Percentiles rank a stretch among this genome's conserved stretches.
phyloP scores from a whole-genome alignment of 2,888 invertebrate genomes.

The Agrypnus murinus region DNA sequence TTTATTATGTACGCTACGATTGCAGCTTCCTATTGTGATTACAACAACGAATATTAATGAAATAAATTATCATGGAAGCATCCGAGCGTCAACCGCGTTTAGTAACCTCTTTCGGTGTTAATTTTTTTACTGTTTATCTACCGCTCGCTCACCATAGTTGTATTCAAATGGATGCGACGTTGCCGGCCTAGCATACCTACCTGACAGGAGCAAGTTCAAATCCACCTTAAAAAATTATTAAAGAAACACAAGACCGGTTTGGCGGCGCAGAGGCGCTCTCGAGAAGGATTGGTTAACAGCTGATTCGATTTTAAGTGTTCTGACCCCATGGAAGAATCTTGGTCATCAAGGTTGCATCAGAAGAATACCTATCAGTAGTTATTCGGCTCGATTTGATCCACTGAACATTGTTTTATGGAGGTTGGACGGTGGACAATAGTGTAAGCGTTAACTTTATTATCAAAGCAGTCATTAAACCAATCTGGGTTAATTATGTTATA shows the following conservation, averaged over 20 bases:
- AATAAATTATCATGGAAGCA: neutral
- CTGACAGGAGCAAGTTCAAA: constrained; percentile 13
- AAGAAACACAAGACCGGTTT: constrained; percentile 27
- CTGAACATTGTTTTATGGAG: no score
- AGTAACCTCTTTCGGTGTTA: no score
- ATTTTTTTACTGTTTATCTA: no score
- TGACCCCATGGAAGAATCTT: constrained; percentile 33
- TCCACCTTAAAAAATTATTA: neutral
- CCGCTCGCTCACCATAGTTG: no score
- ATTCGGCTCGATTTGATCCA: constrained; percentile 2
- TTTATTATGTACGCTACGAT: constrained; percentile 22
- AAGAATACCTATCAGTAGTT: no score
- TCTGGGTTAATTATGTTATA: no score
- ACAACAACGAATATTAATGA: constrained; percentile 24
- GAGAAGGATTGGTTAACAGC: constrained; percentile 33
- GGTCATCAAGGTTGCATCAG: constrained; percentile 27
- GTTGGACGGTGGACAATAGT: no score
- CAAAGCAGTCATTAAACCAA: no score
- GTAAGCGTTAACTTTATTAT: no score
- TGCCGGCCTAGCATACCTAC: constrained; percentile 14
- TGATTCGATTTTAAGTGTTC: constrained; percentile 38
- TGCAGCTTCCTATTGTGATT: constrained; percentile 26
- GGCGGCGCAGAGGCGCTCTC: neutral
- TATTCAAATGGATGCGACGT: constrained; percentile 6
- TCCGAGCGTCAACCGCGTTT: neutral